Evolutionary conservation across 2,888 invertebrate genomes (phyloP).

Genomic region (Lathronympha strigana): DNA sequence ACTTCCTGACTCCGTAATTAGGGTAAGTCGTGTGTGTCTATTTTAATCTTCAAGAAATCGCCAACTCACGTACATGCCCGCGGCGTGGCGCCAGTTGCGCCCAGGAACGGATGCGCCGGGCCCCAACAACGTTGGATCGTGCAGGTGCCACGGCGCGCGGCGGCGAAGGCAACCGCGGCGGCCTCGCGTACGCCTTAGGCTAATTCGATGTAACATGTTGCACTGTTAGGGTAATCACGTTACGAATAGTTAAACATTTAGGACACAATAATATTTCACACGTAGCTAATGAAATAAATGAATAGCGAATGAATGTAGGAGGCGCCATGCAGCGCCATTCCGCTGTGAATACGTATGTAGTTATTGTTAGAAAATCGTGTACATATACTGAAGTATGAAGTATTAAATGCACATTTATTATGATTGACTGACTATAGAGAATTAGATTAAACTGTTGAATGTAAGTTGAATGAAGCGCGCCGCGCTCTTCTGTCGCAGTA

Average conservation of each 20-base stretch:
- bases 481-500: conserved; percentile 52
- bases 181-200: conserved; percentile 41
- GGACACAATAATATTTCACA: conserved; percentile 68
- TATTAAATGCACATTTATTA: conserved; percentile 67
- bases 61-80: conserved; percentile 18
- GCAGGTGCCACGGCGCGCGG: conserved; percentile 11
- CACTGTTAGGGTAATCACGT: conserved; percentile 68
- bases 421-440: conserved; percentile 75
- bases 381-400: conserved; percentile 67
- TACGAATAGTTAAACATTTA: conserved; percentile 70
- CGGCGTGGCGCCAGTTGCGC: conserved; percentile 3
- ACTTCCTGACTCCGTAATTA: conserved; percentile 20
- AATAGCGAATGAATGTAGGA: conserved; percentile 57
- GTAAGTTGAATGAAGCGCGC: conserved; percentile 62
- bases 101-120: neutral
- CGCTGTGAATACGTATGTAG: conserved; percentile 70
- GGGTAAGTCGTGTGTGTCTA: conserved; percentile 36
- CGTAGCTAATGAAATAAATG: conserved; percentile 63
- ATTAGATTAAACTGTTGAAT: conserved; percentile 69
- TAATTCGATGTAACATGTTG: conserved; percentile 58
- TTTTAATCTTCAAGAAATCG: conserved; percentile 39
- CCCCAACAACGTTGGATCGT: neutral
- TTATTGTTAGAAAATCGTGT: conserved; percentile 71
- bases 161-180: conserved; percentile 11
- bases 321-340: conserved; percentile 51